Conservation (phyloP, 2,113 vertebrate species). For the Lichenostomus cassidix region DNA sequence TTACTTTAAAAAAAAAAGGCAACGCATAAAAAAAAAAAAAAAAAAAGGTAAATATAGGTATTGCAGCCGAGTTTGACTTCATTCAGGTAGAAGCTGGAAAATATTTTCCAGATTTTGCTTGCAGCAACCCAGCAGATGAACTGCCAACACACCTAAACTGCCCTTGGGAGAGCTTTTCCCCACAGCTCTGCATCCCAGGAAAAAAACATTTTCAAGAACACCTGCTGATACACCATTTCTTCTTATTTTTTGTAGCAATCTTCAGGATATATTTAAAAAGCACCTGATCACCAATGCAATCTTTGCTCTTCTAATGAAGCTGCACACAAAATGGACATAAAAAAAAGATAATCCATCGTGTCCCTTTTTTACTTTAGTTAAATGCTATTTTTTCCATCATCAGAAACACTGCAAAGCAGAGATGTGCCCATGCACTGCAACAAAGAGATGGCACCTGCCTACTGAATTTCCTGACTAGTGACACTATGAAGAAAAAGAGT, state of each 20-base stretch:
- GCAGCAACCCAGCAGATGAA: background rate
- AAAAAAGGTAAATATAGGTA: background rate
- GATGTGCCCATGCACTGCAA: background rate
- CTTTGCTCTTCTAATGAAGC: background rate
- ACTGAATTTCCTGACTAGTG: constrained; percentile 59
- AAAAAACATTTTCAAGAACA: background rate
- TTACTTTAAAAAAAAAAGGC: background rate
- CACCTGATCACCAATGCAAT: background rate
- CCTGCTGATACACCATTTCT: background rate
- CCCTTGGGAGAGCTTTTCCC: background rate
- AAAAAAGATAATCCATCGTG: background rate
- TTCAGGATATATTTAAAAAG: background rate
- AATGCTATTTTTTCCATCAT: background rate
- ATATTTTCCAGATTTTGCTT: background rate
- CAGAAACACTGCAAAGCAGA: background rate
- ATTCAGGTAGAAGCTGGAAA: background rate
- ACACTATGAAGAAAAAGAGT: background rate
- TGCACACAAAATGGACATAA: background rate
- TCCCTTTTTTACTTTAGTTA: background rate
- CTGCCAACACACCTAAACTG: background rate
- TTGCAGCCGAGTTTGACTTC: background rate
- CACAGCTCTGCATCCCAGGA: background rate
- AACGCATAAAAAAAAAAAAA: background rate
- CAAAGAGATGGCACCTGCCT: constrained; percentile 56
- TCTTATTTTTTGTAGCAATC: background rate